These are phyloP conservation scores for Hyposoter dolosus DNA, from an alignment of 2,888 invertebrate genomes.

Conservation along the genomic window DNA sequence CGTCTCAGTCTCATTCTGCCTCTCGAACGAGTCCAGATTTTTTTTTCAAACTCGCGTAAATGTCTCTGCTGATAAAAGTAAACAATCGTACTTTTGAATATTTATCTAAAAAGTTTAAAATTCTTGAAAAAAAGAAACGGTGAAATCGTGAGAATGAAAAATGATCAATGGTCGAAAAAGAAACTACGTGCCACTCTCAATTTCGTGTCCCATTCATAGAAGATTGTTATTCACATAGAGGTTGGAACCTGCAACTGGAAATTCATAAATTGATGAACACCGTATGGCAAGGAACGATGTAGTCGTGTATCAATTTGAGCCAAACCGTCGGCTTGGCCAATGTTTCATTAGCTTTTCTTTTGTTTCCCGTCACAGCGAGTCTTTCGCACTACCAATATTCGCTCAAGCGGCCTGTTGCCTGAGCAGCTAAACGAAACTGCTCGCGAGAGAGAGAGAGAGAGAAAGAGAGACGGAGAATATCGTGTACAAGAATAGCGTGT, in stretches of 20 bases:
- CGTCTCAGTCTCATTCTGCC: neutral
- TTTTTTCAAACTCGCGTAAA: slow-evolving; percentile 8
- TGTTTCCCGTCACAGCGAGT: slow-evolving; percentile 22
- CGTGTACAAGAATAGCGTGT: slow-evolving; percentile 48
- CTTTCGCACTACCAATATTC: slow-evolving; percentile 53
- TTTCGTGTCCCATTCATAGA: neutral
- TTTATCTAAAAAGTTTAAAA: neutral
- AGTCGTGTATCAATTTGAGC: slow-evolving; percentile 1
- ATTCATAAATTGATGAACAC: neutral
- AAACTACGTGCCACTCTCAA: neutral
- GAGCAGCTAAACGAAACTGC: neutral
- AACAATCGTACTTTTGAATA: slow-evolving; percentile 3
- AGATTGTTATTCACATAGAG: neutral
- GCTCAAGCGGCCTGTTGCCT: slow-evolving; percentile 35
- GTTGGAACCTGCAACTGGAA: neutral
- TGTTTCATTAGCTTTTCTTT: slow-evolving; percentile 34
- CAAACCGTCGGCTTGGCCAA: slow-evolving; percentile 11
- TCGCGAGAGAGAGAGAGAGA: neutral
- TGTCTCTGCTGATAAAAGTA: slow-evolving; percentile 30
- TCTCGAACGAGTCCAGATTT: neutral
- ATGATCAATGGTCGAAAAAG: neutral
- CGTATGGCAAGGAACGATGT: neutral
- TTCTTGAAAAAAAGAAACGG: neutral
- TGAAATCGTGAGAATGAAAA: neutral
- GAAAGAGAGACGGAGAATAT: neutral